Percentiles rank a stretch among this genome's conserved stretches.
Evolutionary conservation across 2,888 invertebrate genomes (phyloP).

Genomic region (Caenorhabditis wallacei): DNA sequence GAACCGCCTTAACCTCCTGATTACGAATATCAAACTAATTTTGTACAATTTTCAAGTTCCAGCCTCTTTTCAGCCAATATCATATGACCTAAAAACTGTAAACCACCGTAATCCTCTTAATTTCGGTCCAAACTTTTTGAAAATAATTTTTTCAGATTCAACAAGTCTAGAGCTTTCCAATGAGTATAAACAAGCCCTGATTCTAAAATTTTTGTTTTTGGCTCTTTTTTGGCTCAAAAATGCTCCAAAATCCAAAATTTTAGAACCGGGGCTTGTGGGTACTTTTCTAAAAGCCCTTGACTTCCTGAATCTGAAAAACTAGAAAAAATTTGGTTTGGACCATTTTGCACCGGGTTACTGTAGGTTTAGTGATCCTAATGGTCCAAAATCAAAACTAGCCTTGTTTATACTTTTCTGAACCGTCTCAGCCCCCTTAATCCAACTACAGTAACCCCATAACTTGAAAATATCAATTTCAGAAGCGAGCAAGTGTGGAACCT

Average conservation of each 20-base stretch:
- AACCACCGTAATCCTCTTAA: not conserved
- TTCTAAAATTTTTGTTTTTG: no score
- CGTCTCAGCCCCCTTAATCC: not conserved
- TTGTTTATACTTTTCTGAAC: not conserved
- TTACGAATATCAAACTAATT: no score
- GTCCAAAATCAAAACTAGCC: not conserved
- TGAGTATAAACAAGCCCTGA: no score
- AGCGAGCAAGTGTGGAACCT: slow-evolving; percentile 72
- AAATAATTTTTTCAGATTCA: not conserved
- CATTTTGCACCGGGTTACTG: not conserved
- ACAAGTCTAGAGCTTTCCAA: no score
- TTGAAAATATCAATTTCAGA: slow-evolving; percentile 60
- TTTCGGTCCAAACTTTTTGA: not conserved
- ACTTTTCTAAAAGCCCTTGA: not conserved
- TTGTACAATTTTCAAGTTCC: not conserved
- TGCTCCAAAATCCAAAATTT: no score
- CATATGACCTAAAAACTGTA: no score
- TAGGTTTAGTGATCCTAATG: not conserved
- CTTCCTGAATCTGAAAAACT: not conserved
- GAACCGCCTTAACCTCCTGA: no score
- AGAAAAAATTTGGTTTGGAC: not conserved
- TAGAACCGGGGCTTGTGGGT: not conserved
- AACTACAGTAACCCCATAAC: no score
- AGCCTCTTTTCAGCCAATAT: no score
- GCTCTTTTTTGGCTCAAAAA: no score